Base-by-base conservation (phyloP, 2,797 vertebrate genomes). In the Sebastes glaucus region DNA sequence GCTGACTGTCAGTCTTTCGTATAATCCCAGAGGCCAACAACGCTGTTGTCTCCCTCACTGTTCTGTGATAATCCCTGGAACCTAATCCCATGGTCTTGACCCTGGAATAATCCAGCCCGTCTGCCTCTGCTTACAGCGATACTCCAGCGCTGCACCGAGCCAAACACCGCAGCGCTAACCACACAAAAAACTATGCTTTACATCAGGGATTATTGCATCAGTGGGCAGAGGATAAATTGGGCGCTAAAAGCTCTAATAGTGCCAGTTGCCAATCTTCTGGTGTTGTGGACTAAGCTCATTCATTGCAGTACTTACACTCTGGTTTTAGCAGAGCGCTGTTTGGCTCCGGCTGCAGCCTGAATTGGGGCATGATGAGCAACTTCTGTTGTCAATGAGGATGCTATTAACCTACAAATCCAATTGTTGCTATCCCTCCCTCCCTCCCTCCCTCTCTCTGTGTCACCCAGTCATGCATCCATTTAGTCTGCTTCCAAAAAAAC, bases 51-150 rank as follows among this genome's bases (percentile, higher is more conserved):
- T 88, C 85, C 33, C 79, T 87, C 84, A 90, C 75, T 88, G 87
- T 90, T 80, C 89, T 87, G 91, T 92, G 82, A 94, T 94, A 95
- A 95, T 94, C 93, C 78, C 78, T 65, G 72, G 77, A 76, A 76
- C 62, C 72, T 93, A 93, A 95, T 94, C 92, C 85, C 57, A 22
- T 32, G 78, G 86, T 77, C 76, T 61, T 91, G 90, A 93, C 89
- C 90, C 84, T 74, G 85, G 46, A 88, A 86, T 95, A 94, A 95
- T 94, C 92, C 92, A 83, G 84, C 61, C 76, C 73, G 82, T 88
- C 91, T 93, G 93, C 80, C 74, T 77, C 67, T 46, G 78, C 13
- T 93, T 83, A 90, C 73, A 82, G 63, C 78, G 74, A 89, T 72
- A 66, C 80, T 85, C 42, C 61, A 65, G 25, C 27, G 16, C 66